Evolutionary conservation across 2,888 invertebrate genomes (phyloP), one percentile per base, ranked within the genome.

Genomic region (Bombyx huttoni): DNA sequence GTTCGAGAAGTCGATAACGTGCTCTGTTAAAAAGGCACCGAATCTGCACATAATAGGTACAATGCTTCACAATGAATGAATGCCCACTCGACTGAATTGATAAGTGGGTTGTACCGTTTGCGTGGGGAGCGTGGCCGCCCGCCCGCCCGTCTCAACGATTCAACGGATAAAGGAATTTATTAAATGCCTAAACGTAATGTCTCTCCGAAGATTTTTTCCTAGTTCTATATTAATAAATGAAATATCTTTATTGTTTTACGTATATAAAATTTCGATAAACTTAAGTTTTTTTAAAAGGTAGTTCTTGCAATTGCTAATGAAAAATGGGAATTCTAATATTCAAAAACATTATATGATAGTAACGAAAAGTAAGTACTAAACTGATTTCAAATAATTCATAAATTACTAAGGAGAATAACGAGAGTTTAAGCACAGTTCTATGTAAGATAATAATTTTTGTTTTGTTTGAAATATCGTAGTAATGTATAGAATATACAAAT

Each of bases 31-130:
- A 78, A 78, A 76, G 70, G 75, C 70, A 75, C 77, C 77, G 73
- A 82, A 84, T 78, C 76, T 74, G 69, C 67, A 72, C 71, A 79
- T 85, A 83, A 84, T 81, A 76, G 81, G 68, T 74, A 80, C 78
- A 83, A 82, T 82, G 79, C 74, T 75, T 73, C 73, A 77, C 82
- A 80, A 81, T 85, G 85, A 84, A 80, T 82, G 84, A 82, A 81
- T 83, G 78, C 77, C 82, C 85, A 84, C 85, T 85, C 83, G 81
- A 81, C 75, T 81, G 86, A 84, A 86, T 86, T 86, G 86, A 85
- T 86, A 87, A 86, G 85, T 86, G 86, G 85, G 85, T 72, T 81
- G 83, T 75, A 68, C 77, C 74, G 72, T 65, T 69, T 62, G 69
- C 65, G 67, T 67, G 70, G 73, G 70, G 73, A 71, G 67, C 64